A percentile compares a stretch with the other conserved stretches of the same genome.
Evolutionary conservation across 2,888 invertebrate genomes (phyloP).

Genomic region (Eristalis pertinax): DNA sequence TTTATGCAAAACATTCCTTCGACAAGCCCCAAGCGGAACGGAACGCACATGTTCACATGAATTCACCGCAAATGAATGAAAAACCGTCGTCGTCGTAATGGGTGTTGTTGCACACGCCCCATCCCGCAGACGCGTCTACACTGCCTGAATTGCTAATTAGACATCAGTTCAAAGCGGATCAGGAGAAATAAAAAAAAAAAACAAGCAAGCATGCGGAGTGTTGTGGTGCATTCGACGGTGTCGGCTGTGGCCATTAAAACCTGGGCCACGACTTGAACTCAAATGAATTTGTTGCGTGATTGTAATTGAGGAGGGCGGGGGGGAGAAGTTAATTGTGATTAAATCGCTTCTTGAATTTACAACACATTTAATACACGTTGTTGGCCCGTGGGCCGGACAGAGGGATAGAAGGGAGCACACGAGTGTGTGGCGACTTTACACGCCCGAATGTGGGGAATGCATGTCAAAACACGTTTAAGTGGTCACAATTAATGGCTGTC

Average conservation of each 20-base stretch:
- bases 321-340: slow-evolving; percentile 41
- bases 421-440: neutral
- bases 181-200: neutral
- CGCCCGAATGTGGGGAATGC: slow-evolving; percentile 9
- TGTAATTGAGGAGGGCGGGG: slow-evolving; percentile 38
- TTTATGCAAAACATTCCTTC: neutral
- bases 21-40: neutral
- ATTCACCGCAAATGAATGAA: neutral
- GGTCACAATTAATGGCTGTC: neutral
- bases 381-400: no score
- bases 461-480: slow-evolving; percentile 1
- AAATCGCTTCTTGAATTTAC: slow-evolving; percentile 37
- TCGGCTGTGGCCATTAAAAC: neutral
- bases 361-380: neutral
- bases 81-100: neutral
- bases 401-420: no score
- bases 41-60: neutral
- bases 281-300: slow-evolving; percentile 55
- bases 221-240: neutral
- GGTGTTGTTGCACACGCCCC: neutral
- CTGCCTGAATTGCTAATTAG: neutral
- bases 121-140: neutral
- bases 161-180: neutral
- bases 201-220: neutral
- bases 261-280: slow-evolving; percentile 27